Base-by-base conservation (phyloP, 2,888 invertebrate species). In the Fabriciana adippe region DNA sequence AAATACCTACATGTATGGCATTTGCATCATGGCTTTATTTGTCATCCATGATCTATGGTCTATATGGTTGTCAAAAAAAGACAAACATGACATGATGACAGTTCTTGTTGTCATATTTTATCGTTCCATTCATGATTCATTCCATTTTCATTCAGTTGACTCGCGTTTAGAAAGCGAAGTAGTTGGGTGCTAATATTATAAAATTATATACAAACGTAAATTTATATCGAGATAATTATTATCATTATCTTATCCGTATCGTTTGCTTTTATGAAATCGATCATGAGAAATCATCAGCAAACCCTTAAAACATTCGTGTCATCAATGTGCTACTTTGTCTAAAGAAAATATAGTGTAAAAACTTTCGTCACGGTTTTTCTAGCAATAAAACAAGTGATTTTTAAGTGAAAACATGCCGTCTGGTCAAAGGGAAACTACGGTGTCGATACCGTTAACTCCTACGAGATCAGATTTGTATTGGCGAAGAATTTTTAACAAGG, bases 401-500 rank as follows among this genome's bases (percentile, higher is more conserved):
- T 79, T 78, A 75, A 73, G 81, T 83, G 76, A 82, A 86, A 79
- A 75, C 85, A 92, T 92, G 92, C 81, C 87, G 72, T 81, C 85
- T 61, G 81, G 81, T 73, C 87, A 83, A 68, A 80, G 87, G 71
- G 92, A 92, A 75, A 83, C 87, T 5, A 81, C 83, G 53, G 88
- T 92, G 66, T 87, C 90, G 54, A 83, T 92, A 78, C 92, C 92
- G 66, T 78, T 92, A 72, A 88, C 89, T 66, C 90, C 89, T 55
- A 88, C 90, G 15, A 83, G 90, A 75, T 88, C 89, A 14, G 91
- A 92, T 81, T 81, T 89, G 64, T 93, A 93, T 76, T 93, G 93
- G 93, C 83, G 89, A 66, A 82, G 88, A 76, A 87, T 93, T 75
- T 93, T 93, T 76, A 87, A 90, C 74, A 93, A 93, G 88, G 93